Base-by-base conservation (phyloP, 2,113 vertebrate species). In the Actenoides hombroni region DNA sequence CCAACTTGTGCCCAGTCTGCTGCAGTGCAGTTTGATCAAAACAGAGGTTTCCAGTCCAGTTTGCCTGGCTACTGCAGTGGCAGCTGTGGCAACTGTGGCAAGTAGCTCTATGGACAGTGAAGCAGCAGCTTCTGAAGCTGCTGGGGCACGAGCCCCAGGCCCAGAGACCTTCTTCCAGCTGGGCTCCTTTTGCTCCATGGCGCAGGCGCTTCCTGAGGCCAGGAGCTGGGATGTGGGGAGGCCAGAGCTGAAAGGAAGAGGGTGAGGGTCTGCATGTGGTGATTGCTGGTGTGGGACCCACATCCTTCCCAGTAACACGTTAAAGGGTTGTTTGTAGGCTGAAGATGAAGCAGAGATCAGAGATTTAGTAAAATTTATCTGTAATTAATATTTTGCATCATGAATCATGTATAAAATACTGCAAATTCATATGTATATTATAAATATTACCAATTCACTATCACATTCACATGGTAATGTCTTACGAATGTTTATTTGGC, bases 401-500 rank as follows among this genome's bases (percentile, higher is more conserved):
- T 95, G 89, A 97, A 95, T 96, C 88, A 92, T 92, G 93, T 96
- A 95, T 96, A 78, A 86, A 92, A 95, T 75, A 63, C 76, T 86
- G 61, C 42, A 91, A 81, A 95, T 86, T 96, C 91, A n/a, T 75
- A 81, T 84, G 84, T 86, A 42, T 92, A 31, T 88, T 90, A 69
- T 57, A 88, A 91, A 70, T 94, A 81, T 76, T 93, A 83, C 57
- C 64, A 83, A 88, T 88, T 88, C 83, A 35, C 74, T 54, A 7
- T 92, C 70, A 60, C 65, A 14, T 68, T 89, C 51, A 13, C 60
- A 21, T 7, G 46, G 76, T 54, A 70, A 57, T 77, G 31, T 54
- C 80, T 86, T 57, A 28, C 0, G 1, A 86, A 33, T 88, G 79
- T 91, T 95, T 84, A 96, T 90, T 37, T 83, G 64, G 44, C 39